A percentile compares a stretch with the other conserved stretches of the same genome.
phyloP scores from a whole-genome alignment of 2,797 vertebrate species.

The Melanotaenia pygmaea region DNA sequence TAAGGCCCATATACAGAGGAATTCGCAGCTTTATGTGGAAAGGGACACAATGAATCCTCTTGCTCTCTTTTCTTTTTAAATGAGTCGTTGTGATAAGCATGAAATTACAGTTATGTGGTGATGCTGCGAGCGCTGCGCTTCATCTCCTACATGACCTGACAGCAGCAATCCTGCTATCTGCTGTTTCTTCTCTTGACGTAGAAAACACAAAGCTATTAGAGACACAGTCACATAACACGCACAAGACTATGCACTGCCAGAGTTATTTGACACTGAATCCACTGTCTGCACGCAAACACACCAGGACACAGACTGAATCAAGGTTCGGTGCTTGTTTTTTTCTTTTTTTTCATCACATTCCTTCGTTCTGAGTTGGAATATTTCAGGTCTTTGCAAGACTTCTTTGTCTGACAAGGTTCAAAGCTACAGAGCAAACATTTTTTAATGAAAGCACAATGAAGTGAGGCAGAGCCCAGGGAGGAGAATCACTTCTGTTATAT shows the following conservation, averaged over 20 bases:
- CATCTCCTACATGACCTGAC: conserved; percentile 37
- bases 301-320: conserved; percentile 36
- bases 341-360: conserved; percentile 20
- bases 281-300: conserved; percentile 21
- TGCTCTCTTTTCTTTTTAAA: conserved; percentile 46
- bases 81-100: conserved; percentile 52
- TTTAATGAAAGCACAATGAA: conserved; percentile 13
- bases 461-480: conserved; percentile 4
- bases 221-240: conserved; percentile 38
- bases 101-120: conserved; percentile 60
- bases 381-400: conserved; percentile 31
- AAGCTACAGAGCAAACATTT: conserved; percentile 3
- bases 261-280: conserved; percentile 50
- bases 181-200: conserved; percentile 51
- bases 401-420: conserved; percentile 28
- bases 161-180: conserved; percentile 33
- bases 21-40: conserved; percentile 29
- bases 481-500: conserved; percentile 1
- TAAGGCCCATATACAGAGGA: conserved; percentile 2
- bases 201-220: conserved; percentile 64
- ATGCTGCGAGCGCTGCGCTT: conserved; percentile 45
- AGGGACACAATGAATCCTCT: conserved; percentile 44
- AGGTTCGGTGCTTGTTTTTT: conserved; percentile 27
- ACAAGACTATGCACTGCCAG: conserved; percentile 18
- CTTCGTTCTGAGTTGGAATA: conserved; percentile 24